Conservation (phyloP, 2,113 vertebrate species). For the Rhinolophus ferrumequinum region DNA sequence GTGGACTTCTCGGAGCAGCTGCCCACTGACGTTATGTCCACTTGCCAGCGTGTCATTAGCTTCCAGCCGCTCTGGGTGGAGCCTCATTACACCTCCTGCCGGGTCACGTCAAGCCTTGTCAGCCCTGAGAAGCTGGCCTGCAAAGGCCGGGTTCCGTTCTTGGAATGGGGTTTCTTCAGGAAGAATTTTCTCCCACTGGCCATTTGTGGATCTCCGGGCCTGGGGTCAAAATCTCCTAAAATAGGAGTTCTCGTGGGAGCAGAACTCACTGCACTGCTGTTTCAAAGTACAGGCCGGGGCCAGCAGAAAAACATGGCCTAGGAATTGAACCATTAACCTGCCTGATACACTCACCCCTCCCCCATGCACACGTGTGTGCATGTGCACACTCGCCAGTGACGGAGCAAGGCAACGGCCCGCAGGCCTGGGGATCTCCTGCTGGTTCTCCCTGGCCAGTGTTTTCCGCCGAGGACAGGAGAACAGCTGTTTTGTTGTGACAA, state of each 20-base stretch:
- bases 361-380: fast-evolving
- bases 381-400: neutral
- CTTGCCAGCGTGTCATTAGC: fast-evolving
- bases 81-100: neutral
- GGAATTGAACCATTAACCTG: too few relatives aligned
- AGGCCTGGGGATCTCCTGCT: neutral
- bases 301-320: neutral
- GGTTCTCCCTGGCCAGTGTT: neutral
- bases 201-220: neutral
- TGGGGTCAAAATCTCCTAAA: neutral
- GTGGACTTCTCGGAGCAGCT: fast-evolving
- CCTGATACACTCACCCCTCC: neutral
- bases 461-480: neutral
- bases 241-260: fast-evolving
- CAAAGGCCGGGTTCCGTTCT: fast-evolving
- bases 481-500: neutral
- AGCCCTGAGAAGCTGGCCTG: neutral
- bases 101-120: neutral
- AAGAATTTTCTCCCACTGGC: neutral
- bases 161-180: neutral
- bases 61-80: neutral
- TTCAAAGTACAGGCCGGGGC: neutral
- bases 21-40: too few relatives aligned
- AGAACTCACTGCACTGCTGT: too few relatives aligned
- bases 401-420: fast-evolving